Conservation (phyloP, 1,140 invertebrate species). For the Maniola jurtina region DNA sequence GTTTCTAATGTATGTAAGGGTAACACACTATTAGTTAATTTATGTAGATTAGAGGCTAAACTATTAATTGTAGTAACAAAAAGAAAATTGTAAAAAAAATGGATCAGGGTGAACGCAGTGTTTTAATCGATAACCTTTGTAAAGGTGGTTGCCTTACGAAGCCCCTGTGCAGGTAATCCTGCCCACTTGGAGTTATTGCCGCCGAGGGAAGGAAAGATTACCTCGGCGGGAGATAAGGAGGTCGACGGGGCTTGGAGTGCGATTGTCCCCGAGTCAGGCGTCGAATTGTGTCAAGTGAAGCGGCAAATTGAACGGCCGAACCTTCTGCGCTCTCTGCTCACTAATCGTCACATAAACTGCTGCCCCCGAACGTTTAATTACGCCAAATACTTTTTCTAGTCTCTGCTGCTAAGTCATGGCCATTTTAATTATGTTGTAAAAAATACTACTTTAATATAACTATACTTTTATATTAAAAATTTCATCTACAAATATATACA, state of each 20-base stretch:
- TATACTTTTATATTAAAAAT: no score
- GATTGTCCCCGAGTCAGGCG: constrained; percentile 78
- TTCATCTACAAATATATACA: no score
- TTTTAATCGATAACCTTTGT: constrained; percentile 75
- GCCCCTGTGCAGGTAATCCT: constrained; percentile 76
- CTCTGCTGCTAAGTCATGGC: background rate
- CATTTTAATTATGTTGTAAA: constrained; percentile 12
- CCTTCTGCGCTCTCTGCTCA: constrained; percentile 70
- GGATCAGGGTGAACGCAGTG: constrained; percentile 48
- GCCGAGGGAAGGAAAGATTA: constrained; percentile 78
- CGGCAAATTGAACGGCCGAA: constrained; percentile 78
- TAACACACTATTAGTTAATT: background rate
- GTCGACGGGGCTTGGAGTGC: constrained; percentile 76
- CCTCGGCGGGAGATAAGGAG: constrained; percentile 77
- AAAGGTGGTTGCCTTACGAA: constrained; percentile 68
- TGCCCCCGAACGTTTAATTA: constrained; percentile 67
- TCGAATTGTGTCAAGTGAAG: constrained; percentile 79
- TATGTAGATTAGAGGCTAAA: background rate
- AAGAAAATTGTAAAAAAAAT: constrained; percentile 33
- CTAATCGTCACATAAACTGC: constrained; percentile 76
- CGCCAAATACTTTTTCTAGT: constrained; percentile 28
- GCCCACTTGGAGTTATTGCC: constrained; percentile 78
- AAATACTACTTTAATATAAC: background rate
- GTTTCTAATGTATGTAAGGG: no score
- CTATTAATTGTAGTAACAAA: background rate